Percentiles rank a stretch among this genome's conserved stretches.
Evolutionary conservation across 2,797 vertebrate species (phyloP).

Genomic region (Champsocephalus gunnari): DNA sequence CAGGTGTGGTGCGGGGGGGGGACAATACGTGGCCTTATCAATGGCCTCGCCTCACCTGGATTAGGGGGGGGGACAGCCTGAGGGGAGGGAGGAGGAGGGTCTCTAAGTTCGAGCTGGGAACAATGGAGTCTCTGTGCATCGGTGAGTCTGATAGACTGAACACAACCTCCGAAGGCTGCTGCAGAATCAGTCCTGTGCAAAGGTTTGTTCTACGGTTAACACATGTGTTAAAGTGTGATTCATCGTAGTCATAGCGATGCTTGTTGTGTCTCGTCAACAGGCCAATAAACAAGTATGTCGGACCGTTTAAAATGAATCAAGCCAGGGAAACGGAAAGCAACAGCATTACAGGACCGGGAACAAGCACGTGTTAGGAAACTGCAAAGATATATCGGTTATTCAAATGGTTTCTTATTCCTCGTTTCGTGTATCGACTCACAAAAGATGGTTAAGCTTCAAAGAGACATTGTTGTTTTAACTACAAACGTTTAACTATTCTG

Average conservation of each 20-base stretch:
- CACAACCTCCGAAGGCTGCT: constrained; percentile 45
- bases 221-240: neutral
- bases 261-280: neutral
- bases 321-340: too few relatives aligned
- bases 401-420: too few relatives aligned
- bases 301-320: too few relatives aligned
- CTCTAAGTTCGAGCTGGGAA: constrained; percentile 56
- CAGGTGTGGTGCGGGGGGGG: constrained; percentile 68
- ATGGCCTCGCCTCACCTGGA: constrained; percentile 67
- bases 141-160: constrained; percentile 48
- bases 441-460: neutral
- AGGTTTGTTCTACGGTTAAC: neutral
- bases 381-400: too few relatives aligned
- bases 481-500: too few relatives aligned
- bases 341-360: too few relatives aligned
- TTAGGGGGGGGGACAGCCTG: constrained; percentile 40
- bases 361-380: too few relatives aligned
- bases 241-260: neutral
- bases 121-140: constrained; percentile 76
- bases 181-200: neutral
- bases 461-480: too few relatives aligned
- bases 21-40: constrained; percentile 73
- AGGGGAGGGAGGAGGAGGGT: constrained; percentile 43
- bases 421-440: too few relatives aligned
- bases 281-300: neutral